Conservation (phyloP, 2,888 invertebrate species). For the Drosophila villosipedis region DNA sequence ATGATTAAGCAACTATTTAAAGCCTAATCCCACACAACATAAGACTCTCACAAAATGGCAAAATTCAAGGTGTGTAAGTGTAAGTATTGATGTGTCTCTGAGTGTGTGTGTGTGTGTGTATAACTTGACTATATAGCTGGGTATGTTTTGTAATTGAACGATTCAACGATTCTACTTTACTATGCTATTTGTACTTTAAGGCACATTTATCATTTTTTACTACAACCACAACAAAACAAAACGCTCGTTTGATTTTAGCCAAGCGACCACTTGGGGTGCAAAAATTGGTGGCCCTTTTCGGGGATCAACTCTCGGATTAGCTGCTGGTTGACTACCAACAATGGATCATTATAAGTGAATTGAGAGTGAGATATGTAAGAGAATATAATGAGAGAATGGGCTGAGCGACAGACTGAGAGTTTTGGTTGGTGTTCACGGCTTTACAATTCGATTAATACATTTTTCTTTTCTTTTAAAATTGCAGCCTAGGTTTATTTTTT, state of each 20-base stretch:
- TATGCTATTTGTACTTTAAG: conserved; percentile 60
- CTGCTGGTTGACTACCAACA: conserved; percentile 44
- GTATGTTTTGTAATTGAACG: conserved; percentile 33
- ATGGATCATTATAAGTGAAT: conserved; percentile 21
- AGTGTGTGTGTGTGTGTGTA: conserved; percentile 23
- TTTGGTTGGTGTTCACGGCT: conserved; percentile 11
- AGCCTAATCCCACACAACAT: conserved; percentile 6
- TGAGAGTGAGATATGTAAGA: conserved; percentile 27
- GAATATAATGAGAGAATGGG: conserved; percentile 16
- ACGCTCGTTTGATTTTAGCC: conserved; percentile 69
- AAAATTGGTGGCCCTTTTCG: conserved; percentile 24
- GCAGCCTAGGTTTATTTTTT: conserved; percentile 51
- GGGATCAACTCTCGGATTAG: conserved; percentile 39
- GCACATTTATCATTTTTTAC: conserved; percentile 39
- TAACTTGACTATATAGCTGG: conserved; percentile 13
- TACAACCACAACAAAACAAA: conserved; percentile 51
- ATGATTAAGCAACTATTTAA: neutral
- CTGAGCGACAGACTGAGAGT: conserved; percentile 32
- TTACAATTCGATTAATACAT: conserved; percentile 29
- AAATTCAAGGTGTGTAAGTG: conserved; percentile 26
- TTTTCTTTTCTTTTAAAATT: conserved; percentile 49
- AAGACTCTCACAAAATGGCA: conserved; percentile 1
- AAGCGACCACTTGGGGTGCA: conserved; percentile 46
- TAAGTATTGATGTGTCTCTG: conserved; percentile 33
- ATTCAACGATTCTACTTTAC: conserved; percentile 15